A percentile compares a stretch with the other conserved stretches of the same genome.
Conservation (phyloP, 2,888 invertebrate genomes). For the Sacculina carcini region DNA sequence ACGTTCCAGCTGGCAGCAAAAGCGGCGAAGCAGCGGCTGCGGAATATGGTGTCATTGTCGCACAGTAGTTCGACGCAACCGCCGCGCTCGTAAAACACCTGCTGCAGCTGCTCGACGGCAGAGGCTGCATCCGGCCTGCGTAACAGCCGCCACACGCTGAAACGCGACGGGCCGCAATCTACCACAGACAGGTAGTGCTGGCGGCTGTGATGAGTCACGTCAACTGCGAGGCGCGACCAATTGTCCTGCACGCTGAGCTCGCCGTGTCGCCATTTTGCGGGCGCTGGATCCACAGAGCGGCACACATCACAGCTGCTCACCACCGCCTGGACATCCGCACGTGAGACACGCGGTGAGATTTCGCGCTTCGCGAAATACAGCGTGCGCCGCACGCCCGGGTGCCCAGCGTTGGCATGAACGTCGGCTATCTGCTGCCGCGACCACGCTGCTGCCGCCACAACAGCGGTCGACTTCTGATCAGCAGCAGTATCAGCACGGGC, state of each 20-base stretch:
- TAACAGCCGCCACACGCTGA: not conserved
- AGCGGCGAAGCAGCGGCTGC: not conserved
- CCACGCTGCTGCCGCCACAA: too few relatives aligned
- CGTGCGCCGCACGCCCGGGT: too few relatives aligned
- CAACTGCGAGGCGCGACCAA: not conserved
- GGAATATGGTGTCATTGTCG: not conserved
- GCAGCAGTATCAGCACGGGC: not conserved
- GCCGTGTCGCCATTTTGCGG: not conserved
- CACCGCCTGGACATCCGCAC: too few relatives aligned
- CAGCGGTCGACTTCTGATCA: not conserved
- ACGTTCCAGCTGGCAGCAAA: not conserved
- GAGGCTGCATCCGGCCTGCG: not conserved
- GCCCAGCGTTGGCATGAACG: too few relatives aligned
- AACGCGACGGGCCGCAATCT: slow-evolving; percentile 3
- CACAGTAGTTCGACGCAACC: not conserved
- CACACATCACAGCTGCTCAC: too few relatives aligned
- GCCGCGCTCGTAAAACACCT: not conserved
- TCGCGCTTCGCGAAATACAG: too few relatives aligned
- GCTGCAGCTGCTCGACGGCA: not conserved
- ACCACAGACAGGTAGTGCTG: slow-evolving; percentile 2
- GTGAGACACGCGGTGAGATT: too few relatives aligned
- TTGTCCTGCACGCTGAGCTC: not conserved
- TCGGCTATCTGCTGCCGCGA: too few relatives aligned
- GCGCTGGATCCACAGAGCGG: slow-evolving; percentile 1
- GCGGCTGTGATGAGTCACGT: not conserved